phyloP scores from a whole-genome alignment of 2,113 vertebrate genomes.

The Bos indicus region DNA sequence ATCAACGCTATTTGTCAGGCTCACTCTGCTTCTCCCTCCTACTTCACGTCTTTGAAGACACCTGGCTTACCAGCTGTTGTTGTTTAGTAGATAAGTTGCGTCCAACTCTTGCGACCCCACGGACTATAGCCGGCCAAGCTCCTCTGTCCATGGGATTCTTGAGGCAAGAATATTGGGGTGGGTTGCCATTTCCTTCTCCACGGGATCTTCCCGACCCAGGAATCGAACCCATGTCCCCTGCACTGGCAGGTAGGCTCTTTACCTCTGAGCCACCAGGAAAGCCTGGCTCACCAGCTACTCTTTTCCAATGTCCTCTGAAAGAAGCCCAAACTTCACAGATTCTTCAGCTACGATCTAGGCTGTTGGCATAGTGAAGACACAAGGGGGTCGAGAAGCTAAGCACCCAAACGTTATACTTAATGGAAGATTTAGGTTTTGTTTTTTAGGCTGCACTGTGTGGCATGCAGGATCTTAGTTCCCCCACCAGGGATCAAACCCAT shows the following conservation, averaged over 20 bases:
- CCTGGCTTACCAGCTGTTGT: not conserved
- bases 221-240: not conserved
- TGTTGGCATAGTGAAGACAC: slow-evolving; percentile 90
- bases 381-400: slow-evolving; percentile 79
- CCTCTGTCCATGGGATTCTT: not conserved
- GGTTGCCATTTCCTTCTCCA: not conserved
- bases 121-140: not conserved
- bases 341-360: slow-evolving; percentile 93
- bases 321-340: slow-evolving; percentile 92
- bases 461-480: not conserved
- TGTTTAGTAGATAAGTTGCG: not conserved
- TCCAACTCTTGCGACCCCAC: not conserved
- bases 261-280: not conserved
- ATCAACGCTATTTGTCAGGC: not conserved
- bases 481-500: not conserved
- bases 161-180: accelerated
- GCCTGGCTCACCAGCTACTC: not conserved
- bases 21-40: not conserved
- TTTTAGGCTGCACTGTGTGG: not conserved
- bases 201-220: not conserved
- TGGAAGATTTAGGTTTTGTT: not conserved
- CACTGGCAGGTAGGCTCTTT: not conserved
- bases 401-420: slow-evolving; percentile 77
- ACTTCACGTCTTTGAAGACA: slow-evolving; percentile 74
- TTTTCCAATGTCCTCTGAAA: not conserved